Percentiles rank a stretch among this genome's conserved stretches.
Evolutionary conservation across 2,888 invertebrate species (phyloP).

Genomic region (Clanis bilineata): DNA sequence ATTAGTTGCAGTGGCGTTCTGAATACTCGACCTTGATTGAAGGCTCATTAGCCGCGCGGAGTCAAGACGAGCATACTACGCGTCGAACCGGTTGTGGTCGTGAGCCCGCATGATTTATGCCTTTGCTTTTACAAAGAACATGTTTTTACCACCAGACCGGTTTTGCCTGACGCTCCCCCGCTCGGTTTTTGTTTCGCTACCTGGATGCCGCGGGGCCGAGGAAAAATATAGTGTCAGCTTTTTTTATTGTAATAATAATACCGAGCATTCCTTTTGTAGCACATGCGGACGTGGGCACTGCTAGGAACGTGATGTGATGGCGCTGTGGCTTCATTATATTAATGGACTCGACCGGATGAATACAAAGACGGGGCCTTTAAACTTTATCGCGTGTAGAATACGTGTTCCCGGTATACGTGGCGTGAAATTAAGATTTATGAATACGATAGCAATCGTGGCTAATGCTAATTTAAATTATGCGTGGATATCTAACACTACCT

Average conservation of each 20-base stretch:
- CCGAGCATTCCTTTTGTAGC: constrained; percentile 76
- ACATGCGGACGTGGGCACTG: constrained; percentile 72
- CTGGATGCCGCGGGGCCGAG: constrained; percentile 63
- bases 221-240: constrained; percentile 73
- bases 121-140: constrained; percentile 62
- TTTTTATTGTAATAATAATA: constrained; percentile 77
- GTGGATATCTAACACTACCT: not conserved
- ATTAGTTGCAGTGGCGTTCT: constrained; percentile 51
- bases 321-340: constrained; percentile 78
- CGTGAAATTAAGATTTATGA: constrained; percentile 59
- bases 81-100: constrained; percentile 66
- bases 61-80: constrained; percentile 54
- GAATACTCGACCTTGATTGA: constrained; percentile 75
- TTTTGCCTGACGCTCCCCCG: constrained; percentile 58
- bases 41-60: constrained; percentile 70
- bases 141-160: constrained; percentile 60
- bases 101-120: constrained; percentile 79
- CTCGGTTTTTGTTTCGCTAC: constrained; percentile 69
- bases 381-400: constrained; percentile 65
- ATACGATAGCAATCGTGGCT: constrained; percentile 25
- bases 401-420: constrained; percentile 56
- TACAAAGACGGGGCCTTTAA: constrained; percentile 74
- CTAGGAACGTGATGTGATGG: constrained; percentile 70
- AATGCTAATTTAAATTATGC: constrained; percentile 18
- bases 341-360: constrained; percentile 76